Evolutionary conservation across 2,797 vertebrate genomes (phyloP).

Genomic region (Platalea minor): DNA sequence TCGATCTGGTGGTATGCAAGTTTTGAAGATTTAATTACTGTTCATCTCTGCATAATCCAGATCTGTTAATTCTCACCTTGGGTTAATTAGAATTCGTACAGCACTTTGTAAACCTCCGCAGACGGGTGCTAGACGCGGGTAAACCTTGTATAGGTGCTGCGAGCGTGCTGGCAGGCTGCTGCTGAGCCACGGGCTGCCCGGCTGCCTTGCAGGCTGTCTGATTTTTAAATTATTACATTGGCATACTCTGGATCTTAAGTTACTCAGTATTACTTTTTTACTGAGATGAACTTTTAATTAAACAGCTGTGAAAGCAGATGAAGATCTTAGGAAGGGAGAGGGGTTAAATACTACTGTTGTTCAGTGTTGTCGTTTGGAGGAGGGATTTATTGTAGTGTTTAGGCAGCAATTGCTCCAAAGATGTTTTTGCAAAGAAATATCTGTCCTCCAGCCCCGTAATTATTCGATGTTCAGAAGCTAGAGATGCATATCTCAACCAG

Average conservation of each 20-base stretch:
- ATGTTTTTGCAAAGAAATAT: not conserved
- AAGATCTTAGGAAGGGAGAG: not conserved
- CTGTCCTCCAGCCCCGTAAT: not conserved
- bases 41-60: not conserved
- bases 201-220: not conserved
- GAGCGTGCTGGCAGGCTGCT: not conserved
- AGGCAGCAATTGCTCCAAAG: not conserved
- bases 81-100: not conserved
- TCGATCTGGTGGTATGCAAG: not conserved
- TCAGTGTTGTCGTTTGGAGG: not conserved
- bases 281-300: not conserved
- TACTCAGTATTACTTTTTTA: not conserved
- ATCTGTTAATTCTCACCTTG: not conserved
- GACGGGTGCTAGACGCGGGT: no score
- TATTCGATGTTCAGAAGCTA: not conserved
- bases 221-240: not conserved
- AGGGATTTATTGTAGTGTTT: not conserved
- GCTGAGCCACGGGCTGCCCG: not conserved
- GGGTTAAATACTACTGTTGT: not conserved
- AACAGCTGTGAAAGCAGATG: not conserved
- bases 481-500: not conserved
- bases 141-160: not conserved
- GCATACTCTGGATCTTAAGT: not conserved
- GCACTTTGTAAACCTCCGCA: not conserved
- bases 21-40: not conserved